Evolutionary conservation across 2,888 invertebrate genomes (phyloP).

Genomic region (Ophonus ardosiacus): DNA sequence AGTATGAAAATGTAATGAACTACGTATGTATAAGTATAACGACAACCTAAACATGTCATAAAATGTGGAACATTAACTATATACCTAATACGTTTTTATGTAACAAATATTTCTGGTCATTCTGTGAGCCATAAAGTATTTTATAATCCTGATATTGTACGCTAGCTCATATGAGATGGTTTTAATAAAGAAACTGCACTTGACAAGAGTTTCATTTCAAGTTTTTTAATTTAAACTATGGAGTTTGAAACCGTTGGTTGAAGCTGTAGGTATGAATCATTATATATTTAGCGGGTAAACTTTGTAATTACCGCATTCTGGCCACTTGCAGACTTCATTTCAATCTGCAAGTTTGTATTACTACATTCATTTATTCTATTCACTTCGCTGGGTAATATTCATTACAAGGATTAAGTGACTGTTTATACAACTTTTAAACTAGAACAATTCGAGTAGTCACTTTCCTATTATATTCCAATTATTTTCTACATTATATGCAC

Average conservation of each 20-base stretch:
- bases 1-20: not conserved
- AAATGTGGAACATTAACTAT: not conserved
- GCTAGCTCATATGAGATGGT: not conserved
- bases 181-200: slow-evolving; percentile 59
- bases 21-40: not conserved
- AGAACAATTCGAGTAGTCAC: not conserved
- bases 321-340: slow-evolving; percentile 13
- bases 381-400: not conserved
- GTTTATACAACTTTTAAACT: not conserved
- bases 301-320: slow-evolving; percentile 37
- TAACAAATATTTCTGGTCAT: slow-evolving; percentile 35
- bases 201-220: slow-evolving; percentile 54
- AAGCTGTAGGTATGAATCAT: not conserved
- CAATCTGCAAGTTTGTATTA: not conserved
- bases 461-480: not conserved
- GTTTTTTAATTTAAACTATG: slow-evolving; percentile 59
- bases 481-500: not conserved
- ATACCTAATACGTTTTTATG: slow-evolving; percentile 24
- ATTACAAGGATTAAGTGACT: not conserved
- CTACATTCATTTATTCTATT: not conserved
- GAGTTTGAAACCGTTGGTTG: not conserved
- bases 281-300: slow-evolving; percentile 43
- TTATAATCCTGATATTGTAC: slow-evolving; percentile 33
- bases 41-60: not conserved
- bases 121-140: slow-evolving; percentile 20